phyloP scores from a whole-genome alignment of 2,113 vertebrate species.

The Nothoprocta pentlandii region DNA sequence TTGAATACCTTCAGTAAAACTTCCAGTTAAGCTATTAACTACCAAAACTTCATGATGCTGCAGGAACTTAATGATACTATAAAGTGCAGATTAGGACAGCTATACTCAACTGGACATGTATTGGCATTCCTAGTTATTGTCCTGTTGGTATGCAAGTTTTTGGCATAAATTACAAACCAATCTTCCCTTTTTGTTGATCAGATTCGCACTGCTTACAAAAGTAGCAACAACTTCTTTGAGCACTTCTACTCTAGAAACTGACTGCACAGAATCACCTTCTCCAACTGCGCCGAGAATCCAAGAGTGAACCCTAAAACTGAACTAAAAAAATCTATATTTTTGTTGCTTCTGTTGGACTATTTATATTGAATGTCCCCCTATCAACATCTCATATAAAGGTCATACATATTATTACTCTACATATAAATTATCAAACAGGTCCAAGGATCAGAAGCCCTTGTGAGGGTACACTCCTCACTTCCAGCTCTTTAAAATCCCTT shows the following conservation, averaged over 20 bases:
- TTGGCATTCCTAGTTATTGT: background rate
- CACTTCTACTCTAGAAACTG: background rate
- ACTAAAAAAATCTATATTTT: background rate
- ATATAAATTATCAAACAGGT: background rate
- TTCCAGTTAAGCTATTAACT: background rate
- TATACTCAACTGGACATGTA: background rate
- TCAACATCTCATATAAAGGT: background rate
- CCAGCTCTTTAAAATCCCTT: background rate
- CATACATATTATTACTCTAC: background rate
- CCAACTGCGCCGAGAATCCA: background rate
- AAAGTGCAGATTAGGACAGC: background rate
- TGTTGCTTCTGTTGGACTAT: background rate
- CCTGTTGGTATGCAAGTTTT: background rate
- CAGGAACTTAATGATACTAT: background rate
- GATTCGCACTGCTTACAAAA: background rate
- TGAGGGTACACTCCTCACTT: constrained; percentile 6
- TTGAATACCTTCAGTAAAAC: background rate
- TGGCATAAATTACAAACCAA: background rate
- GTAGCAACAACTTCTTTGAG: background rate
- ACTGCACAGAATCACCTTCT: background rate
- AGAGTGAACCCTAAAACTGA: background rate
- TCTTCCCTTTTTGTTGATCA: background rate
- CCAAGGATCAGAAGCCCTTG: background rate
- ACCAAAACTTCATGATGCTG: background rate
- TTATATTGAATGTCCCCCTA: background rate